Percentiles rank a stretch among this genome's conserved stretches.
phyloP scores from a whole-genome alignment of 2,888 invertebrate genomes.

The Drosophila rubida region DNA sequence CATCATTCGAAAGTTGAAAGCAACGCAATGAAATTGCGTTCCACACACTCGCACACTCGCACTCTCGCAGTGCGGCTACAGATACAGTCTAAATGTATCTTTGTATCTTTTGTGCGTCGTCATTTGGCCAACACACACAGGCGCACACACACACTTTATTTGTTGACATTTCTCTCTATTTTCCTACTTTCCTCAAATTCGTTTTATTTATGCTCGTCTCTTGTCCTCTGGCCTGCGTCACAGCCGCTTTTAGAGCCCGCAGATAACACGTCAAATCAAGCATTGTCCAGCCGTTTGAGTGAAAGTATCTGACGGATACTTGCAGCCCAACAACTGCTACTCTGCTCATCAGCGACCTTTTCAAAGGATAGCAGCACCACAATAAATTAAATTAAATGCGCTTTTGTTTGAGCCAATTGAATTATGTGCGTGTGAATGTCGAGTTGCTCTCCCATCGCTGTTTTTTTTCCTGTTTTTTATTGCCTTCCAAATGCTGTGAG shows the following conservation, averaged over 20 bases:
- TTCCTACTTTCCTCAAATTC: conserved; percentile 44
- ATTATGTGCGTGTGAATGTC: conserved; percentile 82
- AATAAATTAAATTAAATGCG: conserved; percentile 80
- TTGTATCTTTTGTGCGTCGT: conserved; percentile 68
- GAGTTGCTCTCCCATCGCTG: conserved; percentile 36
- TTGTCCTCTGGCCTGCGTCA: too few species aligned
- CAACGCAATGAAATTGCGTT: conserved; percentile 70
- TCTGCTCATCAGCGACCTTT: conserved; percentile 49
- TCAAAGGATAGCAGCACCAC: conserved; percentile 58
- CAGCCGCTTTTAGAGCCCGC: conserved; percentile 34
- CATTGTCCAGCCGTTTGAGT: conserved; percentile 65
- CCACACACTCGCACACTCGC: conserved; percentile 38
- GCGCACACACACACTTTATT: conserved; percentile 71
- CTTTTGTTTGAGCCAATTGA: conserved; percentile 80
- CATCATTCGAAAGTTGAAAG: conserved; percentile 82
- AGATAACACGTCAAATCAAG: conserved; percentile 76
- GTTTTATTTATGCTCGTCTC: conserved; percentile 51
- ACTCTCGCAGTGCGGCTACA: conserved; percentile 3
- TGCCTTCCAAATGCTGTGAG: conserved; percentile 37
- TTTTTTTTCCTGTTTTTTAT: conserved; percentile 52
- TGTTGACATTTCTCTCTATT: conserved; percentile 70
- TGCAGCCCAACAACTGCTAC: conserved; percentile 35
- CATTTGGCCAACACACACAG: conserved; percentile 51
- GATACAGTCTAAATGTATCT: conserved; percentile 47
- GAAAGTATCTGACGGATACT: conserved; percentile 67